Conservation (phyloP, 2,797 vertebrate species). For the Enteromius thamalakanensis region DNA sequence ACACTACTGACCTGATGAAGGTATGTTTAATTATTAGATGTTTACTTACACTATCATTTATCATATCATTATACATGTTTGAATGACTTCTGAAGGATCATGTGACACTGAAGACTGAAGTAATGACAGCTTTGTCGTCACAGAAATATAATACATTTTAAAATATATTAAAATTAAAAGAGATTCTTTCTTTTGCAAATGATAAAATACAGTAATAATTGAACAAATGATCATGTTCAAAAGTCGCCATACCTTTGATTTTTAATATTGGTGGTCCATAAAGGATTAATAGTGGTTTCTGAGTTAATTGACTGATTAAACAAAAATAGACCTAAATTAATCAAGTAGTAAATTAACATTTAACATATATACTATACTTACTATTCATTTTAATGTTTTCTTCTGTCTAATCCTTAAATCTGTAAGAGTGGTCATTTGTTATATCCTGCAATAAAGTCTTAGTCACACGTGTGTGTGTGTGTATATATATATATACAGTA, state of each 20-base stretch:
- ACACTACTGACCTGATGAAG: neutral
- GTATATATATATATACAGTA: no score
- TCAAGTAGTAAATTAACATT: neutral
- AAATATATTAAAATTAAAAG: no score
- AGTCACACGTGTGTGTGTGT: neutral
- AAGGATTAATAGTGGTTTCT: neutral
- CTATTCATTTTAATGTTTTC: neutral
- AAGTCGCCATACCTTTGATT: neutral
- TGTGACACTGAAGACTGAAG: neutral
- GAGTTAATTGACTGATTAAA: neutral
- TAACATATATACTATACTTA: neutral
- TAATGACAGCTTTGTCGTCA: neutral
- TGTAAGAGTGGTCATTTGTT: neutral
- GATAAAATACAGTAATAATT: neutral
- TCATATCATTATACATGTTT: neutral
- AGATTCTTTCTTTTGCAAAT: neutral
- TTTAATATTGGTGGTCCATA: neutral
- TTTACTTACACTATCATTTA: neutral
- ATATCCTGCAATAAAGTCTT: neutral
- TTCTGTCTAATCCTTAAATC: neutral
- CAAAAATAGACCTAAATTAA: neutral
- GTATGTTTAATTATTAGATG: neutral
- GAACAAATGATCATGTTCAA: neutral
- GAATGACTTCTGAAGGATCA: neutral
- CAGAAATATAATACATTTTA: neutral